These are phyloP conservation scores for Triplophysa dalaica DNA, from an alignment of 2,113 vertebrate genomes.

Conservation along the genomic window DNA sequence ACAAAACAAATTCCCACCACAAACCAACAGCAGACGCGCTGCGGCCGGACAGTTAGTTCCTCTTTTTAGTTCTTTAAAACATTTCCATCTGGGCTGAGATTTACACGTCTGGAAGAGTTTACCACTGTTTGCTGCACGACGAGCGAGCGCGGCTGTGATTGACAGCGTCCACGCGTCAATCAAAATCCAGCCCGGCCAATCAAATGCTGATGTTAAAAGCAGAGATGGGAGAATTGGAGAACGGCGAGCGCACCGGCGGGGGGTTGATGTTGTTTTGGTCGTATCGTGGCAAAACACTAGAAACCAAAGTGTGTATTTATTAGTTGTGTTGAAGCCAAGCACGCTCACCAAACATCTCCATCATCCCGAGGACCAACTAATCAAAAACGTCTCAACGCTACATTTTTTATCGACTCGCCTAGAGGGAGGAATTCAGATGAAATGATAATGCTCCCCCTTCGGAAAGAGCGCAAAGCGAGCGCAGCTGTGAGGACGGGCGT, in stretches of 20 bases:
- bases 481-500: slow-evolving; percentile 23
- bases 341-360: slow-evolving; percentile 34
- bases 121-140: slow-evolving; percentile 24
- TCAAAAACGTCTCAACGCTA: slow-evolving; percentile 43
- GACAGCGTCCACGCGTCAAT: slow-evolving; percentile 44
- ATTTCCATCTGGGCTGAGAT: slow-evolving; percentile 69
- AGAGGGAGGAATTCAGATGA: slow-evolving; percentile 43
- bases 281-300: not conserved
- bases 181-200: slow-evolving; percentile 33
- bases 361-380: slow-evolving; percentile 44
- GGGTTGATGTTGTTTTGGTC: slow-evolving; percentile 18
- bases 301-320: not conserved
- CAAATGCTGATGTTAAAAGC: slow-evolving; percentile 52
- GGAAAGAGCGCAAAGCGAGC: slow-evolving; percentile 28
- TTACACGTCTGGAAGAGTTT: slow-evolving; percentile 17
- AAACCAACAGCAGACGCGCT: slow-evolving; percentile 32
- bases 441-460: slow-evolving; percentile 41
- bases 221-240: slow-evolving; percentile 50
- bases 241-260: slow-evolving; percentile 13
- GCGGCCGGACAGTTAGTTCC: slow-evolving; percentile 38
- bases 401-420: slow-evolving; percentile 41
- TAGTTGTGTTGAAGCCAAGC: not conserved
- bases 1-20: slow-evolving; percentile 28
- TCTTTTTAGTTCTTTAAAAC: slow-evolving; percentile 60
- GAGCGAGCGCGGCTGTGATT: slow-evolving; percentile 4